A percentile compares a stretch with the other conserved stretches of the same genome.
phyloP scores from a whole-genome alignment of 2,888 invertebrate genomes.

The Nemotelus nigrinus region DNA sequence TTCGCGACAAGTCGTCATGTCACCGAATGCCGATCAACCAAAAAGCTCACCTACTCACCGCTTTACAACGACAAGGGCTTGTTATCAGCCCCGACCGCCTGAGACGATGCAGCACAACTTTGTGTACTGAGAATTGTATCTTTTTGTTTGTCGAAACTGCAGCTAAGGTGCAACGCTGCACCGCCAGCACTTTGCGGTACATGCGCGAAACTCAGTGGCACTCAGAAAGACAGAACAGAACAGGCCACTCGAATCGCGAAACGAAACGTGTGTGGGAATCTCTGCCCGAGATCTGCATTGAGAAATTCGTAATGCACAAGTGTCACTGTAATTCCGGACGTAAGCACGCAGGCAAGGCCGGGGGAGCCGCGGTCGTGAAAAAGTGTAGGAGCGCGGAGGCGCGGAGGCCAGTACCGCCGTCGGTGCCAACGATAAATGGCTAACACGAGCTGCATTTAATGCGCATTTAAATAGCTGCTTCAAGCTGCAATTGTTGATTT shows the following conservation, averaged over 20 bases:
- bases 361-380: background rate
- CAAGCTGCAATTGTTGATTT: conserved; percentile 5
- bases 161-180: conserved; percentile 26
- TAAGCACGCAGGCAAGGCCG: conserved; percentile 3
- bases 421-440: conserved; percentile 37
- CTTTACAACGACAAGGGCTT: conserved; percentile 9
- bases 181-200: conserved; percentile 17
- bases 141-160: conserved; percentile 24
- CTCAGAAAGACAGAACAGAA: background rate
- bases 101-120: conserved; percentile 26
- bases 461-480: conserved; percentile 29
- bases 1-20: background rate
- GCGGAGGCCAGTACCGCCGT: background rate
- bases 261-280: conserved; percentile 39
- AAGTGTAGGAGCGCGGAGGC: conserved; percentile 10
- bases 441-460: conserved; percentile 40
- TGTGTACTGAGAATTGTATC: conserved; percentile 5
- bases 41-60: background rate
- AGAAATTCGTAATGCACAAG: conserved; percentile 46
- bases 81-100: conserved; percentile 29
- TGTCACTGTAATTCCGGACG: conserved; percentile 26
- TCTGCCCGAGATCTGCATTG: conserved; percentile 36
- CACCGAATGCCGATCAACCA: background rate
- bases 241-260: too few species aligned
- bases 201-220: conserved; percentile 18